phyloP scores from a whole-genome alignment of 2,797 vertebrate genomes.

The Lutjanus campechanus region DNA sequence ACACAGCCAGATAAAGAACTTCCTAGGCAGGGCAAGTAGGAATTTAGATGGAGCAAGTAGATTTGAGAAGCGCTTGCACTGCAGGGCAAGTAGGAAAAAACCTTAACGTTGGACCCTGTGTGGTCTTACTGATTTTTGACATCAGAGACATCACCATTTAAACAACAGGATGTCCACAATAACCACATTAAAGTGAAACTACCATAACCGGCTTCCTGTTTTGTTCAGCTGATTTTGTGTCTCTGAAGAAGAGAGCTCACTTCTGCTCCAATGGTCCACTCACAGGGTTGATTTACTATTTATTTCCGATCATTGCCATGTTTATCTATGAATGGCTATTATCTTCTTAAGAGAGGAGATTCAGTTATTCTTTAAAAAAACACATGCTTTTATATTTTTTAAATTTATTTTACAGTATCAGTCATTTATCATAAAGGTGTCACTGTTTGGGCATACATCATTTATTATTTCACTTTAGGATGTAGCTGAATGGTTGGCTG shows the following conservation, averaged over 20 bases:
- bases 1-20: no score
- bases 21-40: no score
- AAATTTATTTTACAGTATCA: neutral
- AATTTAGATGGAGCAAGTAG: no score
- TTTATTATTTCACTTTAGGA: neutral
- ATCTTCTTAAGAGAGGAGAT: neutral
- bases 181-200: no score
- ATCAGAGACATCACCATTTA: neutral
- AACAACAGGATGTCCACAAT: neutral
- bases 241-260: neutral
- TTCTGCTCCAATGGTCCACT: neutral
- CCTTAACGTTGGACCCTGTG: no score
- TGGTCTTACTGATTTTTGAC: no score
- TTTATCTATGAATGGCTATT: neutral
- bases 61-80: no score
- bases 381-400: neutral
- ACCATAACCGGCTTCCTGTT: neutral
- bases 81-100: no score
- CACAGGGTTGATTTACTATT: neutral
- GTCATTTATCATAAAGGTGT: neutral
- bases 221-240: neutral
- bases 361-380: neutral
- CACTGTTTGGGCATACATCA: neutral
- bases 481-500: neutral
- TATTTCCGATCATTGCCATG: neutral